Evolutionary conservation across 2,113 vertebrate genomes (phyloP).

Genomic region (Quiscalus mexicanus): DNA sequence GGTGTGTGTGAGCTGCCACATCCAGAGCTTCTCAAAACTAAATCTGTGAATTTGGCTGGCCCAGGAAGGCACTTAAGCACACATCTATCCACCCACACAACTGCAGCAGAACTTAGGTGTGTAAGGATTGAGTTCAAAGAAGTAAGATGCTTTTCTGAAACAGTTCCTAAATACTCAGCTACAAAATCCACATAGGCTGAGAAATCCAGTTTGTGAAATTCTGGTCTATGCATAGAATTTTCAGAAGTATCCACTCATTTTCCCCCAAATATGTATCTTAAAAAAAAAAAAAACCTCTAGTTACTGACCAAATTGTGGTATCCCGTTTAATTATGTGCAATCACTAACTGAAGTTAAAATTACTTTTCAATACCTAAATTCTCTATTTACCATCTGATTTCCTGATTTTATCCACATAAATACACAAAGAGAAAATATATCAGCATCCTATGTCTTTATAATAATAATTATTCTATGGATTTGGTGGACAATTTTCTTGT

Average conservation of each 20-base stretch:
- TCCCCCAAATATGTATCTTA: background rate
- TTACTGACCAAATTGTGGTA: background rate
- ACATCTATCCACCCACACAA: background rate
- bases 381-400: background rate
- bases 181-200: background rate
- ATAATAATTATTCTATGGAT: background rate
- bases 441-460: background rate
- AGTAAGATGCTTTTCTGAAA: background rate
- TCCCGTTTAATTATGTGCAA: background rate
- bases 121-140: background rate
- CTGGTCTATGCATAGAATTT: background rate
- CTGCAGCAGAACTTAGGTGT: background rate
- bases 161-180: background rate
- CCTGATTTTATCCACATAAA: background rate
- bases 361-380: background rate
- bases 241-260: background rate
- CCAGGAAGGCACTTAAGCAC: background rate
- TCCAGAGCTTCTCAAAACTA: background rate
- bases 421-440: background rate
- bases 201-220: background rate
- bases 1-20: accelerated
- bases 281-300: background rate
- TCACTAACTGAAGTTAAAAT: background rate
- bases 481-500: background rate
- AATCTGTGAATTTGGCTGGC: background rate